Evolutionary conservation across 2,113 vertebrate genomes (phyloP), one percentile per base, ranked within the genome.

Genomic region (Probosciger aterrimus): DNA sequence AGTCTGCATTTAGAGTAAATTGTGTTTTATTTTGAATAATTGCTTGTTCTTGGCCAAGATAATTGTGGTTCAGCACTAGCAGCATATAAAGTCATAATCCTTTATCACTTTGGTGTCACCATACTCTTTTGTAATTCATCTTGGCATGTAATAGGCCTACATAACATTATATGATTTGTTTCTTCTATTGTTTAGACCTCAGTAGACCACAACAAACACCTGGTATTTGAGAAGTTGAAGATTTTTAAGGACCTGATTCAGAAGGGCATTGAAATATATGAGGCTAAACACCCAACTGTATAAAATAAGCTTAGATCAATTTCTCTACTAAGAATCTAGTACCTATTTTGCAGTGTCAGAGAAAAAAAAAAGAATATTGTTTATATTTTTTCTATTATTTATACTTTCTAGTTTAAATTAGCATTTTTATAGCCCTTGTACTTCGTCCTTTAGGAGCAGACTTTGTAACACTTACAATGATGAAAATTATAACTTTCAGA

Each of bases 21-120:
- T 65, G 44, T 70, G 75, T 13, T 95, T 74, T 94, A 64, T 87
- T 95, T 69, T 94, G 87, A 95, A 52, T 82, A 92, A 91, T 68
- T 78, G n/a, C 75, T 90, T 62, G 2, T 82, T 90, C 82, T 88
- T 46, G 64, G 60, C 71, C 86, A 67, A 70, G 55, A 82, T 79
- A 74, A 94, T 82, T 81, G 73, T 68, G 23, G 23, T 89, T 97
- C 77, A 93, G 75, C 65, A 81, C n/a, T 24, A 53, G 18, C n/a
- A 53, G 68, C n/a, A 33, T 57, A 50, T 43, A 39, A 78, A 91
- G 59, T 60, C 57, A 52, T 71, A 87, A 80, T 73, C 53, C 35
- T 92, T 76, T 71, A 82, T 82, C 37, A 63, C 41, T 79, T 69
- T 16, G 8, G 62, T 27, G 28, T 25, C 47, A 41, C 24, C 35